Base-by-base conservation (phyloP, 1,140 invertebrate species). In the roundworm (Caenorhabditis elegans) region DNA sequence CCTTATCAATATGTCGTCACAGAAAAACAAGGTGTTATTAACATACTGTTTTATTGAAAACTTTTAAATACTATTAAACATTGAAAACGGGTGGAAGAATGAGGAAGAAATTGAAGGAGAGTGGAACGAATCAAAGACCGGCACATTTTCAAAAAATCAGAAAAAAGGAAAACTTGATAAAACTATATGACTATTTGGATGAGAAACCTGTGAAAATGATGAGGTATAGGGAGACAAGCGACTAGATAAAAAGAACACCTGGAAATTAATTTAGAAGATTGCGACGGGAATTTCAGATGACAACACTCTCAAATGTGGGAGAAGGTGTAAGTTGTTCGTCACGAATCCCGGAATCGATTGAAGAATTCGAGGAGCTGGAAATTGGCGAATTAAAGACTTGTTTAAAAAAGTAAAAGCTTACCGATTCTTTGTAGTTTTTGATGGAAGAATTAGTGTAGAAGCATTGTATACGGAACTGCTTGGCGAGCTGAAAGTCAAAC, bases 311-410 rank as follows among this genome's bases (percentile, higher is more conserved):
- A 13, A 79, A 79, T 17, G 53, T 65, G 4, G 78, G 78, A 17
- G 51, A 65, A 26, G 78, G 78, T 2, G 51, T 46, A 17, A 51
- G 34, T 77, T 19, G 24, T 31, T 77, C 75, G 43, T 79, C 78
- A 5, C 78, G 51, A 17, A 79, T 79, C n/a, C 78, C 78, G 28
- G 43, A 49, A 43, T 79, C 78, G 53, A 79, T 79, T 6, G 51
- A 60, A 6, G 43, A 49, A 34, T 79, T 79, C 10, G 78, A 79
- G 13, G 51, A 60, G 13, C 78, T 53, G 39, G 70, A 39, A 79
- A n/a, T 8, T 13, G 31, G n/a, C 36, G 31, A 36, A 46, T 26
- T 13, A 47, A 36, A 34, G 15, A 5, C 19, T 36, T 39, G 75
- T 4, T 28, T 28, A 4, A 26, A 39, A 1, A 2, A 0, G 2